Base-by-base conservation (phyloP, 2,888 invertebrate genomes). In the Pantelozetes paolii region DNA sequence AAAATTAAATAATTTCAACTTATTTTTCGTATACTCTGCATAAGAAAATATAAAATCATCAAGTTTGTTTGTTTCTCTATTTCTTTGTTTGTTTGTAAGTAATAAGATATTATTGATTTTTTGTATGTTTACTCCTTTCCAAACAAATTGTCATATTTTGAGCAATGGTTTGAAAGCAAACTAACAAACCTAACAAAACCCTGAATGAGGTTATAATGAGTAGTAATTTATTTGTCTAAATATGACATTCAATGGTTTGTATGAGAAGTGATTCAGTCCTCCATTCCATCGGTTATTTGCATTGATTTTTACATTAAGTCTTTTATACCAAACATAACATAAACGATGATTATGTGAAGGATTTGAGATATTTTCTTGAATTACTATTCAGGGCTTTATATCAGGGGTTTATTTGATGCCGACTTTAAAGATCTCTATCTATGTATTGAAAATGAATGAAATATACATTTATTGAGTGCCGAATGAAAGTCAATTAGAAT, bases 251-350 rank as follows among this genome's bases (percentile, higher is more conserved):
- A 59, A 9, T 59, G 59, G 30, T 23, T 8, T 54, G 6, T 23
- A 20, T 23, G 8, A 20, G 54, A 48, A 59, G 5, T 26, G 59
- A 59, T 59, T 59, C 30, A 59, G 9, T 30, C 23, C 26, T 59
- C 5, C 26, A 8, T 30, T 59, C 59, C 5, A 59, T 59, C 26
- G 30, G 13, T 28, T 59, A 30, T 59, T 59, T 59, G 59, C 59
- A 59, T 59, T 59, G 59, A 59, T 59, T 59, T 59, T 59, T 13
- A 59, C 59, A 59, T 59, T 59, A 59, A 59, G 30, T 30, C 30
- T 20, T 30, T 2, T 30, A 15, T 15, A 59, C 11, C 15, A 9
- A 30, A 8, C 1, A 59, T 15, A 11, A 18, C 30, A 5, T 28
- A 13, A 59, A 59, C 59, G 30, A 59, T 30, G 30, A 59, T 30